A percentile compares a stretch with the other conserved stretches of the same genome.
phyloP scores from a whole-genome alignment of 2,113 vertebrate species.

The Centropristis striata region DNA sequence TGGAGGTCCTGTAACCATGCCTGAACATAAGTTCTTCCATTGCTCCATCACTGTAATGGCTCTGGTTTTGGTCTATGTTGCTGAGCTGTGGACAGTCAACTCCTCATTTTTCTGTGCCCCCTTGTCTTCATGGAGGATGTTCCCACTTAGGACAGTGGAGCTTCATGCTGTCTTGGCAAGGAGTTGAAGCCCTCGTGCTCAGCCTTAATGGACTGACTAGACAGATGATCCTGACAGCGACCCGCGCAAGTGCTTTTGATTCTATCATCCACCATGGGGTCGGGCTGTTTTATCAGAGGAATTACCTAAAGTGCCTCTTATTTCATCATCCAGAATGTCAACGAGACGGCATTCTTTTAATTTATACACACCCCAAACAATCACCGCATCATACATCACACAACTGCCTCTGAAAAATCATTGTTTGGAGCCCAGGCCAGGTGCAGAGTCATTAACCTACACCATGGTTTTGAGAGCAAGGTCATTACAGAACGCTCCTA shows the following conservation, averaged over 20 bases:
- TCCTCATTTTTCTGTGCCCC: constrained; percentile 13
- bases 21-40: background rate
- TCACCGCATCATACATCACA: constrained; percentile 92
- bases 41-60: background rate
- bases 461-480: constrained; percentile 85
- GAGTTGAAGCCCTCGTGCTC: constrained; percentile 41
- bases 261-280: constrained; percentile 90
- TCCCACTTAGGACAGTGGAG: constrained; percentile 45
- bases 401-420: constrained; percentile 87
- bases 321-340: constrained; percentile 95
- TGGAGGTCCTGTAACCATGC: constrained; percentile 2
- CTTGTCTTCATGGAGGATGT: constrained; percentile 26
- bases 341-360: constrained; percentile 91
- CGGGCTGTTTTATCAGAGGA: constrained; percentile 93
- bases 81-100: background rate
- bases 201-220: constrained; percentile 85
- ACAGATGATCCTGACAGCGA: constrained; percentile 92
- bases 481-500: constrained; percentile 87
- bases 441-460: constrained; percentile 92
- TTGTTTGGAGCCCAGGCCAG: constrained; percentile 86
- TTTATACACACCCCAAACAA: constrained; percentile 91
- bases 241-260: constrained; percentile 91
- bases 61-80: background rate
- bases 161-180: constrained; percentile 58
- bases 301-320: constrained; percentile 98